Evolutionary conservation across 2,113 vertebrate genomes (phyloP).

Genomic region (Fulmarus glacialis): DNA sequence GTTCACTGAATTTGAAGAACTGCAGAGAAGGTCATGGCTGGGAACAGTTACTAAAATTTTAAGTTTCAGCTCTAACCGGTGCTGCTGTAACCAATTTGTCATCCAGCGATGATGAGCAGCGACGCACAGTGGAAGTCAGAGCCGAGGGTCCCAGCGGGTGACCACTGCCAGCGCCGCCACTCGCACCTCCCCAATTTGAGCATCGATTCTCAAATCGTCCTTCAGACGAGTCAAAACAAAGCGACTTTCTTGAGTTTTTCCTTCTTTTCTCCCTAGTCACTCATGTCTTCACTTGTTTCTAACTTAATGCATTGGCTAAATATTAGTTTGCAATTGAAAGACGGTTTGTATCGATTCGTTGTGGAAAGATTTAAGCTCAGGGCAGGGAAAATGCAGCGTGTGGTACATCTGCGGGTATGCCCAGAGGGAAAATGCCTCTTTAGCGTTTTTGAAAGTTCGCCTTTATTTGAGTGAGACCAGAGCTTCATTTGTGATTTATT

Average conservation of each 20-base stretch:
- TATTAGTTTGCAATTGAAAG: not conserved
- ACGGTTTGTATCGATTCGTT: fast-evolving
- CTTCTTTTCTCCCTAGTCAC: not conserved
- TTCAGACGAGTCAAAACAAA: not conserved
- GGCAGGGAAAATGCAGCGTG: not conserved
- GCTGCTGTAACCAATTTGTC: not conserved
- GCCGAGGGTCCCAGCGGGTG: not conserved
- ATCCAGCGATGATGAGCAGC: fast-evolving
- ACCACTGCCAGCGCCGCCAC: not conserved
- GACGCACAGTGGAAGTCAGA: fast-evolving
- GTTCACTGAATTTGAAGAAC: not conserved
- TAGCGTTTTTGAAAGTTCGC: not conserved
- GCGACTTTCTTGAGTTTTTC: not conserved
- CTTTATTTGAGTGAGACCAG: not conserved
- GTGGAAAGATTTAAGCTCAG: not conserved
- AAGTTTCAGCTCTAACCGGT: not conserved
- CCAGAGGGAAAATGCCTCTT: not conserved
- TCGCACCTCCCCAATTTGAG: fast-evolving
- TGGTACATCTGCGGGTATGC: not conserved
- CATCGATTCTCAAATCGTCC: not conserved
- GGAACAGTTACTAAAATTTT: not conserved
- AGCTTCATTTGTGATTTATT: not conserved
- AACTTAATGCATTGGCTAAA: not conserved
- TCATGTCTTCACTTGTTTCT: not conserved
- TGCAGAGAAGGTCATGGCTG: not conserved